Base-by-base conservation (phyloP, 1,140 invertebrate genomes). In the Drosophila jambulina region DNA sequence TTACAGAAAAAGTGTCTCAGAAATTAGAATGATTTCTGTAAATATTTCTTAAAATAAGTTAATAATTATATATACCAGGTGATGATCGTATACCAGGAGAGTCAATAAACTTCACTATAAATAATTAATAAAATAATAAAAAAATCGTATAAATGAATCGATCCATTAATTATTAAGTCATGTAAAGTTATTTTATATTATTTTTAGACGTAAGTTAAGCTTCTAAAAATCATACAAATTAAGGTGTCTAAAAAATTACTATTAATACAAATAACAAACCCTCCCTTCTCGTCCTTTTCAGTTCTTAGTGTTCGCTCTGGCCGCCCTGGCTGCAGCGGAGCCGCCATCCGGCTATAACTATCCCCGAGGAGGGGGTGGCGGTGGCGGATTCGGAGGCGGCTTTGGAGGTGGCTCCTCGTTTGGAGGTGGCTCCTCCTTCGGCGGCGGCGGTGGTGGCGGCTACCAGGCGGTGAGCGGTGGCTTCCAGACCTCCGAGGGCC, bases 401-500 rank as follows among this genome's bases (percentile, higher is more conserved):
- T 82, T 77, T 23, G 79, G 78, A 17, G 92, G 92, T 15, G 93
- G 94, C 78, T 93, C 93, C 54, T 93, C 93, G 23, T 82, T 82
- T 46, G 93, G 94, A 53, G 92, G 93, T 56, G 93, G 93, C 23
- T 51, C 48, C 25, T 49, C 48, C 27, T 51, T 51, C 9, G 67
- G 67, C 12, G 67, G 68, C 10, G 69, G 94, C 4, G 94, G 95
- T 42, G 95, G 96, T 17, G 96, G 96, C 45, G 95, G 96, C 57
- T 97, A 96, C 93, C 94, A 94, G 68, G 94, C 95, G 45, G 96
- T 97, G 2, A 95, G 96, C 21, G 94, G 95, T 49, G 96, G 96
- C 58, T 95, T 95, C 90, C 95, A 96, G 78, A 96, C 95, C 57
- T 96, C 94, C 72, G 96, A 97, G 91, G 96, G 96, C 51, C 95